Base-by-base conservation (phyloP, 2,888 invertebrate genomes). In the Campoplex capitator region DNA sequence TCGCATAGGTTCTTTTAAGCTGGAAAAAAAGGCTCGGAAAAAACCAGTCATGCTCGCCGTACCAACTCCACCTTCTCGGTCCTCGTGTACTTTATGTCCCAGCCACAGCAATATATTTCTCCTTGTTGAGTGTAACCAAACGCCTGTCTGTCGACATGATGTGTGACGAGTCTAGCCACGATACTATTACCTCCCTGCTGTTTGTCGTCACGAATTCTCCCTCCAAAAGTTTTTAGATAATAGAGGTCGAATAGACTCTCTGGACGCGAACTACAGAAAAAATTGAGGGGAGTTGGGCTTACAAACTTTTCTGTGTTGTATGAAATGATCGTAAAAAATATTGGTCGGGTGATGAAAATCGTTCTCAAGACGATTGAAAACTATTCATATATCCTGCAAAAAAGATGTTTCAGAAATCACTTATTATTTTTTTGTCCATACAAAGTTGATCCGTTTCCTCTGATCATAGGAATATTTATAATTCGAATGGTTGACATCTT, bases 71-170 rank as follows among this genome's bases (percentile, higher is more conserved):
- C 45, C 45, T 45, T 45, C 45, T 45, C 2, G 11, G 13, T 45
- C 13, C 11, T 45, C 45, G 45, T 13, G 45, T 45, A 56, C 71
- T 67, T 76, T 51, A 62, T 75, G 9, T 9, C 28, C 32, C 45
- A 23, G 4, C 58, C 35, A 13, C 58, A 11, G 4, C 16, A 32
- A 38, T 58, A 54, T 42, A 70, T 71, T 62, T 51, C 62, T 35
- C 38, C 38, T 58, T 51, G 83, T 58, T 71, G 77, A 83, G 68
- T 77, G 58, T 51, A 62, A 74, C 76, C 83, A 83, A 58, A 48
- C 77, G 77, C 38, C 48, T 13, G 48, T 70, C 48, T 32, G 77
- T 83, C 71, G 76, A 28, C 76, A 77, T 71, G 71, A 83, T 83
- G 62, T 51, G 38, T 35, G 48, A 77, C 76, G 83, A 13, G 83